These are phyloP conservation scores for Poecilia latipinna DNA, from an alignment of 2,113 vertebrate genomes.

Conservation along the genomic window DNA sequence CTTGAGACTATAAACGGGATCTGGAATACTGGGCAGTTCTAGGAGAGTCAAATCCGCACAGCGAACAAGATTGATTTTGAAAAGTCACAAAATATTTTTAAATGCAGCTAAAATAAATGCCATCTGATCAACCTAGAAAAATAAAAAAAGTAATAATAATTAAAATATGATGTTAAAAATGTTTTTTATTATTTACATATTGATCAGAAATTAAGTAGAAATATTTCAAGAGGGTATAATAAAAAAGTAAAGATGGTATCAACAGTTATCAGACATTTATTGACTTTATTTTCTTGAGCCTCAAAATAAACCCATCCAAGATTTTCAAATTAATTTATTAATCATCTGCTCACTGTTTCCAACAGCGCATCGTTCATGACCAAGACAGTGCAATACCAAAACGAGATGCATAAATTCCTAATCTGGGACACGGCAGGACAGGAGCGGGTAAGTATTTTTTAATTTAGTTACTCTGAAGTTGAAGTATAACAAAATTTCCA, in stretches of 20 bases:
- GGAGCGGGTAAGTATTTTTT: slow-evolving; percentile 86
- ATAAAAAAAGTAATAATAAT: background rate
- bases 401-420: slow-evolving; percentile 95
- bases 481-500: background rate
- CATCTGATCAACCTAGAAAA: background rate
- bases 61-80: background rate
- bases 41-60: background rate
- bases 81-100: background rate
- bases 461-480: background rate
- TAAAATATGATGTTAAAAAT: background rate
- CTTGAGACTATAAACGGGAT: background rate
- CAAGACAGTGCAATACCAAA: slow-evolving; percentile 97
- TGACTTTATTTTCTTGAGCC: too few species aligned
- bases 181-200: too few species aligned
- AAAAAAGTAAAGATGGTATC: too few species aligned
- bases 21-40: background rate
- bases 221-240: too few species aligned
- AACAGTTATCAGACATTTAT: too few species aligned
- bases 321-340: too few species aligned
- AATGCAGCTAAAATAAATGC: background rate
- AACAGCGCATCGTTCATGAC: slow-evolving; percentile 97
- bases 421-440: slow-evolving; percentile 98
- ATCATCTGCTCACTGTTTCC: slow-evolving; percentile 36
- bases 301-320: too few species aligned
- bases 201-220: too few species aligned